Evolutionary conservation across 2,888 invertebrate genomes (phyloP).

Genomic region (Clanis bilineata): DNA sequence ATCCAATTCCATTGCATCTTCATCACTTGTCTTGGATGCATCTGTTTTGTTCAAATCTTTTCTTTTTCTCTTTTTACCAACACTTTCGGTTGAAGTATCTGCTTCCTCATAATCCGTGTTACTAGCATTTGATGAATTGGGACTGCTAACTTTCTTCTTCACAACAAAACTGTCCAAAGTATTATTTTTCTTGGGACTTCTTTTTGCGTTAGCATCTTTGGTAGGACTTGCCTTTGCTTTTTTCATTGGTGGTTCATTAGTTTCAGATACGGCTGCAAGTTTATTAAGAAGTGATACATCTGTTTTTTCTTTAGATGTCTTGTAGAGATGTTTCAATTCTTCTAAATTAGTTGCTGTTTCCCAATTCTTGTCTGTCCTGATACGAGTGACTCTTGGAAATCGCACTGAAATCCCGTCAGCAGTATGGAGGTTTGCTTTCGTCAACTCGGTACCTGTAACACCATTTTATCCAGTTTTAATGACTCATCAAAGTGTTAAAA

Average conservation of each 20-base stretch:
- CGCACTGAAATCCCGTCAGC: conserved; percentile 96
- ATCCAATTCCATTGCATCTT: neutral
- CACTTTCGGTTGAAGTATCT: conserved; percentile 16
- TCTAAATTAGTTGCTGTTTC: conserved; percentile 90
- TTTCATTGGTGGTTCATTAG: conserved; percentile 47
- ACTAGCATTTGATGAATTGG: conserved; percentile 23
- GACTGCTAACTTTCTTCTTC: conserved; percentile 21
- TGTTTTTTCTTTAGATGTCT: conserved; percentile 85
- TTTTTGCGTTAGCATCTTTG: conserved; percentile 24
- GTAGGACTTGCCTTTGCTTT: conserved; percentile 50
- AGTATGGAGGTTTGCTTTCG: conserved; percentile 92
- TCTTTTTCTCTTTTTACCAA: conserved; percentile 20
- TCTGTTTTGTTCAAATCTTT: conserved; percentile 10
- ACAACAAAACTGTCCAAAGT: conserved; percentile 22
- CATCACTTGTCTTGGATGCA: neutral
- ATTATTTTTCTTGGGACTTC: neutral
- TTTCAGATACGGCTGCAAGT: conserved; percentile 53
- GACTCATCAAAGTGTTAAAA: too few relatives aligned
- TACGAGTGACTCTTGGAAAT: conserved; percentile 93
- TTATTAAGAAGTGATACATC: conserved; percentile 82
- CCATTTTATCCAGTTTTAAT: neutral
- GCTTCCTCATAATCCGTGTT: conserved; percentile 11
- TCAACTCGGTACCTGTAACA: conserved; percentile 86
- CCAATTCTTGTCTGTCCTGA: conserved; percentile 93
- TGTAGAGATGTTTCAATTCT: conserved; percentile 86